These are phyloP conservation scores for Archips crataeganus DNA, from an alignment of 2,888 invertebrate species.

Conservation along the genomic window DNA sequence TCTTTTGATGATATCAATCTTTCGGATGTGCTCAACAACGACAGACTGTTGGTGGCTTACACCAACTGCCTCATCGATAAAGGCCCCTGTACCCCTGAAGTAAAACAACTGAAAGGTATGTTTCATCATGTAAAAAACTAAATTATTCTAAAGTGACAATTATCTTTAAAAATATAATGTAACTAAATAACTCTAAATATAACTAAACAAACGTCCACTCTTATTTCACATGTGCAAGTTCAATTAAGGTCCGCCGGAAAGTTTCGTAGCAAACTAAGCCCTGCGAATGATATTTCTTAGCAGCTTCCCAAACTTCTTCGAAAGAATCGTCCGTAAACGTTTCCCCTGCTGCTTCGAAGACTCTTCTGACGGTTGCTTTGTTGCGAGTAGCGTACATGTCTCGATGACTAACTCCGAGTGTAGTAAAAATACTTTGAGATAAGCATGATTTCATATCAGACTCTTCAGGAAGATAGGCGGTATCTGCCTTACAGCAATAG, in stretches of 20 bases:
- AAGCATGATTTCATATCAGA: constrained; percentile 54
- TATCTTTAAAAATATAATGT: background rate
- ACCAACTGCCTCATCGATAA: constrained; percentile 86
- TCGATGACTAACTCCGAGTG: constrained; percentile 54
- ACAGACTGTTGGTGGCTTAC: constrained; percentile 87
- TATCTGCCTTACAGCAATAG: constrained; percentile 54
- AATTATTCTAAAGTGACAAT: constrained; percentile 1
- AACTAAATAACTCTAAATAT: background rate
- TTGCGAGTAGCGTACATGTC: constrained; percentile 57
- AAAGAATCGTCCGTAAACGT: constrained; percentile 70
- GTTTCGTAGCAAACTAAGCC: constrained; percentile 75
- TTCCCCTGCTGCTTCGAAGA: constrained; percentile 74
- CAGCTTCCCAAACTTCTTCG: constrained; percentile 70
- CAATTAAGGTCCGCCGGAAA: constrained; percentile 50
- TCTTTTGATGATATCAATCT: constrained; percentile 88
- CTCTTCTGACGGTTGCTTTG: constrained; percentile 55
- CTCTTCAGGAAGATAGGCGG: constrained; percentile 54
- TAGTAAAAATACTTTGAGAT: constrained; percentile 54
- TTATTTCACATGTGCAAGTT: constrained; percentile 2
- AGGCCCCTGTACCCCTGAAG: constrained; percentile 87
- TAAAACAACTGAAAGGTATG: constrained; percentile 86
- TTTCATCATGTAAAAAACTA: constrained; percentile 43
- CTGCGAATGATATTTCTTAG: constrained; percentile 67
- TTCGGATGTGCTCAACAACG: constrained; percentile 87
- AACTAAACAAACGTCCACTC: background rate